Percentiles rank a stretch among this genome's conserved stretches.
Evolutionary conservation across 2,797 vertebrate genomes (phyloP).

Genomic region (Catamblyrhynchus diadema): DNA sequence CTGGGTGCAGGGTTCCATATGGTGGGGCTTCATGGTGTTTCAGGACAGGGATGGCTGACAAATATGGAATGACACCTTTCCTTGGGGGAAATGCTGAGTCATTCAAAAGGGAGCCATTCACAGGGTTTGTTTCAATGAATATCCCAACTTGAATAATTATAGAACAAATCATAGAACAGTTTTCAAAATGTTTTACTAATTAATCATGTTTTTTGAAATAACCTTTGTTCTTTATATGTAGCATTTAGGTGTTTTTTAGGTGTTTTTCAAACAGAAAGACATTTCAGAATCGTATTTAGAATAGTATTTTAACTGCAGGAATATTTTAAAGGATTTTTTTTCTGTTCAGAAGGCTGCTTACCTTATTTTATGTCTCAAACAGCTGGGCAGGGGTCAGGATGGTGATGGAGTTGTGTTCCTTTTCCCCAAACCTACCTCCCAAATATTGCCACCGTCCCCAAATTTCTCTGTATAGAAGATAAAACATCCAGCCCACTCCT

Average conservation of each 20-base stretch:
- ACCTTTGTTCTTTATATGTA: neutral
- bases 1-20: neutral
- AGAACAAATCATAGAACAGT: neutral
- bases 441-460: neutral
- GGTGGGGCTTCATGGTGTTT: neutral
- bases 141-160: neutral
- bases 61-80: neutral
- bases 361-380: neutral
- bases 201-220: accelerated
- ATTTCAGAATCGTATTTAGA: neutral
- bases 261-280: neutral
- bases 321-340: neutral
- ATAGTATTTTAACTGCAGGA: neutral
- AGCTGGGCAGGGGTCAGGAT: neutral
- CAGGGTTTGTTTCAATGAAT: neutral
- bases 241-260: neutral
- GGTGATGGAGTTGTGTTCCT: neutral
- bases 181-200: neutral
- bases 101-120: neutral
- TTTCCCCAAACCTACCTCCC: neutral
- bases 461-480: accelerated
- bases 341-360: neutral
- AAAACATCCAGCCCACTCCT: neutral
- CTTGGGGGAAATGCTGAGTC: neutral
- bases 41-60: neutral